Conservation (phyloP, 2,888 invertebrate genomes). For the Ferdinandea cuprea region DNA sequence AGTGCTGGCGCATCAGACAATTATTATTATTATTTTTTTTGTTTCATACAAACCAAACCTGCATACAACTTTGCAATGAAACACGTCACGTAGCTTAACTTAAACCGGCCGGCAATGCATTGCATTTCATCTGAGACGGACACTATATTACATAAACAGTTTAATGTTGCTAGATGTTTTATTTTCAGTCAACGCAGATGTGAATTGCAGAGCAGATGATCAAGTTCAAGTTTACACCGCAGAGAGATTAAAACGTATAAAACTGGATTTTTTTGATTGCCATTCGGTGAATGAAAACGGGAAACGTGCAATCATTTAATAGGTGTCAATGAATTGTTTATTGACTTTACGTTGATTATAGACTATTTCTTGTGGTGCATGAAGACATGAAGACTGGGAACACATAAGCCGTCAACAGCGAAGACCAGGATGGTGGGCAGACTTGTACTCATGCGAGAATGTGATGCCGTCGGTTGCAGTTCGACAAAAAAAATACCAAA, state of each 20-base stretch:
- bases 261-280: constrained; percentile 15
- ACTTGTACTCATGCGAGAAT: too few species aligned
- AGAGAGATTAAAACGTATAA: constrained; percentile 6
- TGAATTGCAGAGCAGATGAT: constrained; percentile 16
- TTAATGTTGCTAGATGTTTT: constrained; percentile 20
- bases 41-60: not conserved
- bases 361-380: not conserved
- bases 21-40: too few species aligned
- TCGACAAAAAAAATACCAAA: too few species aligned
- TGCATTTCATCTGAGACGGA: constrained; percentile 1
- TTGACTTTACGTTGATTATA: not conserved
- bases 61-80: constrained; percentile 5
- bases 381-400: not conserved
- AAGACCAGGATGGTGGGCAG: too few species aligned
- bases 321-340: constrained; percentile 21
- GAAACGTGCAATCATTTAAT: constrained; percentile 7
- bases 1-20: constrained; percentile 47
- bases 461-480: too few species aligned
- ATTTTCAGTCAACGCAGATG: constrained; percentile 14
- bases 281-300: constrained; percentile 2
- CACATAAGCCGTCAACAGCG: not conserved
- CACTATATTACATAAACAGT: constrained; percentile 44
- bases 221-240: constrained; percentile 31
- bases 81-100: constrained; percentile 28
- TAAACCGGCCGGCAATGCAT: constrained; percentile 6